Evolutionary conservation across 2,797 vertebrate genomes (phyloP), one percentile per base, ranked within the genome.

Genomic region (Aeoliscus strigatus): DNA sequence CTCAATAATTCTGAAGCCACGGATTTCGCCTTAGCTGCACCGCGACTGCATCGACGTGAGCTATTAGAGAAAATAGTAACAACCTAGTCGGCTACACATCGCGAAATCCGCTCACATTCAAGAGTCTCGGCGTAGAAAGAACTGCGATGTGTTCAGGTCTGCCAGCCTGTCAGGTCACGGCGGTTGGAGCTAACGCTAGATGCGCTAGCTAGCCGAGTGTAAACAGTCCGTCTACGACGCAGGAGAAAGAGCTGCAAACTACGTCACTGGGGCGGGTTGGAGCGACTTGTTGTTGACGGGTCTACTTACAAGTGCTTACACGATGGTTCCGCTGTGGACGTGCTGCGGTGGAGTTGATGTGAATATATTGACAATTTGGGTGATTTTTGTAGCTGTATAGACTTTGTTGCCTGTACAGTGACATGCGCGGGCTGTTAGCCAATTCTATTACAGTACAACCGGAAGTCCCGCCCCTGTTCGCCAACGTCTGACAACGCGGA

Each of bases 341-440:
- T 18, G 43, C 27, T 58, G 48, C 39, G 64, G 63, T 1, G 11
- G 31, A 47, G 39, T 9, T 39, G 33, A 23, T 50, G 32, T 51
- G 27, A 14, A 36, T 35, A 10, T 17, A 68, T 40, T 69, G 39
- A 61, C 42, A 49, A 63, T 56, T 61, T 60, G 43, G 45, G 69
- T 75, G n/a, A 80, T 75, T 43, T 59, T 44, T 66, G 68, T 62
- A 76, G 60, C 66, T 64, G 56, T 43, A 64, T 15, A 61, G 55
- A 53, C 33, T 23, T 23, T 4, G 47, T 42, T 67, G 73, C 60
- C 78, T 51, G 38, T 8, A 12, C 38, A 27, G 27, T 48, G 52
- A 77, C 52, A 60, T 44, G 62, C 41, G 52, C 66, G 65, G 71
- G 60, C 52, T 9, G 49, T 70, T 75, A 68, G 78, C 70, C 77